phyloP scores from a whole-genome alignment of 2,888 invertebrate species.

The Lumbricus terrestris region DNA sequence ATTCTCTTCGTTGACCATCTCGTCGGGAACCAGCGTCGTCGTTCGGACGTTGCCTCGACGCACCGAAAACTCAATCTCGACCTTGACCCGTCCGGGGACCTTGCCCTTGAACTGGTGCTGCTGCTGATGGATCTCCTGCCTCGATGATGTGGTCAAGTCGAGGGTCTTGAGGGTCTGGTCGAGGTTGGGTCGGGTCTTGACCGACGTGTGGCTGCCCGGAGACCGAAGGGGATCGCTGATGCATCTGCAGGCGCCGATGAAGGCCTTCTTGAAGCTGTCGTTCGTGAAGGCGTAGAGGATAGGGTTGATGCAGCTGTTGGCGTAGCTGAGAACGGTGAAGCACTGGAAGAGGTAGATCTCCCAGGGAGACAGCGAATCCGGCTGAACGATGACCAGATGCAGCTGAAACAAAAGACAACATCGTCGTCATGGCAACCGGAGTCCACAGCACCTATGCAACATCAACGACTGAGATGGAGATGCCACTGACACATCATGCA shows the following conservation, averaged over 20 bases:
- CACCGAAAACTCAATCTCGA: slow-evolving; percentile 8
- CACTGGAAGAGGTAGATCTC: slow-evolving; percentile 33
- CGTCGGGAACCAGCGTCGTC: neutral
- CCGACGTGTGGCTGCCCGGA: neutral
- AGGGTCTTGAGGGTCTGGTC: neutral
- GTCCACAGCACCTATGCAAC: neutral
- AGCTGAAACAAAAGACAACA: slow-evolving; percentile 35
- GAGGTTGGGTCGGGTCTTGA: neutral
- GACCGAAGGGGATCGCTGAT: slow-evolving; percentile 26
- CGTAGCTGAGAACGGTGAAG: slow-evolving; percentile 39
- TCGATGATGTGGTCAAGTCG: neutral
- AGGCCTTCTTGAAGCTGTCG: slow-evolving; percentile 36
- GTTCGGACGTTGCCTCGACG: neutral
- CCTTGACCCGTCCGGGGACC: neutral
- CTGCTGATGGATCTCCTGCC: neutral
- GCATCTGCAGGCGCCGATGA: slow-evolving; percentile 37
- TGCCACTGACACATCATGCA: no score
- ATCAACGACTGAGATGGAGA: no score
- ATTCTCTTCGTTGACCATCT: neutral
- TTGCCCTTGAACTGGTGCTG: neutral
- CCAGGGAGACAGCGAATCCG: slow-evolving; percentile 19
- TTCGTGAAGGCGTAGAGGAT: slow-evolving; percentile 40
- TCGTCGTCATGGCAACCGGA: slow-evolving; percentile 33
- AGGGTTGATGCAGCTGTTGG: slow-evolving; percentile 39
- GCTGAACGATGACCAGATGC: neutral